Base-by-base conservation (phyloP, 2,888 invertebrate species). In the Stenchaetothrips biformis region DNA sequence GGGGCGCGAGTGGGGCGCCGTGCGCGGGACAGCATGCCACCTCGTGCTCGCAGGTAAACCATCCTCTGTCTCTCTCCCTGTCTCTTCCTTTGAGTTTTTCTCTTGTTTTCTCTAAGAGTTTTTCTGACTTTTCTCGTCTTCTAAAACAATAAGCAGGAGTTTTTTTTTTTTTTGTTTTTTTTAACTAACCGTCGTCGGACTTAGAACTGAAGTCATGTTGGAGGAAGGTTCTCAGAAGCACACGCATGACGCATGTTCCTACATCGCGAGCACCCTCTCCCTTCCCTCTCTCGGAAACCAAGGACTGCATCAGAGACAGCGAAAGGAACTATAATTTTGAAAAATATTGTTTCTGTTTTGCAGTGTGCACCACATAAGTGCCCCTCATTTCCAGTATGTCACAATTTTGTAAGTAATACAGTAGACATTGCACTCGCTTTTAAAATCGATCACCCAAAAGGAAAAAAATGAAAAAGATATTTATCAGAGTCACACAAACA, bases 11-110 rank as follows among this genome's bases (percentile, higher is more conserved):
- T 48, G 87, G 88, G 18, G 86, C 88, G 67, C 89, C 89, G 79
- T 89, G 88, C 83, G 85, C 89, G 77, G 89, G 90, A 82, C 90
- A 90, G 84, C 88, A 88, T 83, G 89, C 89, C 48, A 91, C 92
- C 84, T 88, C 90, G 81, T 91, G 91, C 85, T 89, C 91, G 81
- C 91, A 91, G 90, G 91, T 91, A 88, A 86, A 83, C 79, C 48
- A 48, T 59, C 18, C 13, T 18, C 27, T n/a, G 27, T 0, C 37
- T 78, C 47, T 78, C 13, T 48, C 78, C 77, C 79, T 4, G 25
- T 18, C 16, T 77, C 3, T 27, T 18, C 77, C 2, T 1, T 77
- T 21, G 7, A 1, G 1, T 74, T 74, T 25, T 25, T 25, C 2
- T 1, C 21, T 67, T 9, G 1, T 74, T 74, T 25, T 25, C 67